These are phyloP conservation scores for Stenurella melanura DNA, from an alignment of 2,888 invertebrate species.

Conservation along the genomic window DNA sequence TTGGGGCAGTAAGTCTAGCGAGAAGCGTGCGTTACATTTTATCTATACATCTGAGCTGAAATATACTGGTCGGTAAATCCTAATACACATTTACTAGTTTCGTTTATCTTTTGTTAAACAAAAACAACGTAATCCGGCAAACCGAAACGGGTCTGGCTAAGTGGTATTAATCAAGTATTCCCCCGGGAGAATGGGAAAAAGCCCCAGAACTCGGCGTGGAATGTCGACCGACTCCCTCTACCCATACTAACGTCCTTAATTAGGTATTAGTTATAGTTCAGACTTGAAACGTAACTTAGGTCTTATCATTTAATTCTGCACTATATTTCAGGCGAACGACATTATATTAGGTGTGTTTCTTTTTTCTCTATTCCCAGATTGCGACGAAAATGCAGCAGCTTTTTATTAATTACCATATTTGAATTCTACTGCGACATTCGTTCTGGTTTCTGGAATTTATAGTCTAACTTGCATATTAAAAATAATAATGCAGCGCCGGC, in stretches of 20 bases:
- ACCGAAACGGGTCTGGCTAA: constrained; percentile 63
- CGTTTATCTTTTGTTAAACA: constrained; percentile 68
- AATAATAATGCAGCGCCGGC: too few relatives aligned
- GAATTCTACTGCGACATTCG: neutral
- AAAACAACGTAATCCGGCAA: constrained; percentile 68
- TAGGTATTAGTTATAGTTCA: constrained; percentile 60
- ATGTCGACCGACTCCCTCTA: constrained; percentile 42
- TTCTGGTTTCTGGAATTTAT: too few relatives aligned
- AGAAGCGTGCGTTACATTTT: constrained; percentile 36
- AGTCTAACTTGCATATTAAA: too few relatives aligned
- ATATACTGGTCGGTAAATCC: constrained; percentile 61
- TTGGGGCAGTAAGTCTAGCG: constrained; percentile 16
- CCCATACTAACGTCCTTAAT: constrained; percentile 60
- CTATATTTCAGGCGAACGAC: constrained; percentile 14
- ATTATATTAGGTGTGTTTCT: neutral
- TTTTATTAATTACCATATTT: neutral
- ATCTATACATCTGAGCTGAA: constrained; percentile 58
- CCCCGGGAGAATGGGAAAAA: constrained; percentile 55
- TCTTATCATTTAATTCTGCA: constrained; percentile 46
- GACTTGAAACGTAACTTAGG: constrained; percentile 51
- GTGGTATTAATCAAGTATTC: constrained; percentile 69
- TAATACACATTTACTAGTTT: constrained; percentile 63
- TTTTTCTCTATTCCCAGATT: neutral
- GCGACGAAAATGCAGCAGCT: neutral
- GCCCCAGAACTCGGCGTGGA: constrained; percentile 47